Evolutionary conservation across 2,113 vertebrate species (phyloP).

Genomic region (Takifugu flavidus): DNA sequence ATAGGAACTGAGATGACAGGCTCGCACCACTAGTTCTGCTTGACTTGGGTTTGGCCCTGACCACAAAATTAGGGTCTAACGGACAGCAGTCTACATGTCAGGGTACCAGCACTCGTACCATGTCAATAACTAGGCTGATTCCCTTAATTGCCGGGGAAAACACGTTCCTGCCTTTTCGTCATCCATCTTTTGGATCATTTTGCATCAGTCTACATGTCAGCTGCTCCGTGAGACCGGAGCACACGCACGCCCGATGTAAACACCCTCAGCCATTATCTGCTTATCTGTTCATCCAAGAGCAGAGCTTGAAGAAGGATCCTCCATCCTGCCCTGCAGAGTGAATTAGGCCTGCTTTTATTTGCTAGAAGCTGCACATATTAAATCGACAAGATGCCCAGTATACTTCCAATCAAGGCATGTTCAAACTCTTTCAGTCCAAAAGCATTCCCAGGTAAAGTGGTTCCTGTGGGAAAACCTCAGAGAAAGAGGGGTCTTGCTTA

Average conservation of each 20-base stretch:
- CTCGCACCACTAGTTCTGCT: slow-evolving; percentile 36
- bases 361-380: neutral
- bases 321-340: neutral
- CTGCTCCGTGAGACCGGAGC: slow-evolving; percentile 5
- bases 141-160: slow-evolving; percentile 56
- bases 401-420: neutral
- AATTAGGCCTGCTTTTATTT: neutral
- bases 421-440: neutral
- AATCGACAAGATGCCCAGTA: neutral
- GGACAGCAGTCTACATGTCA: slow-evolving; percentile 56
- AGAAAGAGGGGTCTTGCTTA: neutral
- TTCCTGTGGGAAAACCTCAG: neutral
- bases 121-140: slow-evolving; percentile 55
- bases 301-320: neutral
- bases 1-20: slow-evolving; percentile 61
- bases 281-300: slow-evolving; percentile 1
- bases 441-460: neutral
- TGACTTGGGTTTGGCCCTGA: slow-evolving; percentile 47
- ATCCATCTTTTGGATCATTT: slow-evolving; percentile 28
- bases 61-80: slow-evolving; percentile 51
- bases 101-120: slow-evolving; percentile 48
- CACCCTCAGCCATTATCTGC: neutral
- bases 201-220: slow-evolving; percentile 29
- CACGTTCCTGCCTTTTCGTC: slow-evolving; percentile 44
- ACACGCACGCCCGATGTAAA: slow-evolving; percentile 11